Percentiles rank a stretch among this genome's conserved stretches.
Conservation (phyloP, 1,140 invertebrate species). For the Centruroides sculpturatus region DNA sequence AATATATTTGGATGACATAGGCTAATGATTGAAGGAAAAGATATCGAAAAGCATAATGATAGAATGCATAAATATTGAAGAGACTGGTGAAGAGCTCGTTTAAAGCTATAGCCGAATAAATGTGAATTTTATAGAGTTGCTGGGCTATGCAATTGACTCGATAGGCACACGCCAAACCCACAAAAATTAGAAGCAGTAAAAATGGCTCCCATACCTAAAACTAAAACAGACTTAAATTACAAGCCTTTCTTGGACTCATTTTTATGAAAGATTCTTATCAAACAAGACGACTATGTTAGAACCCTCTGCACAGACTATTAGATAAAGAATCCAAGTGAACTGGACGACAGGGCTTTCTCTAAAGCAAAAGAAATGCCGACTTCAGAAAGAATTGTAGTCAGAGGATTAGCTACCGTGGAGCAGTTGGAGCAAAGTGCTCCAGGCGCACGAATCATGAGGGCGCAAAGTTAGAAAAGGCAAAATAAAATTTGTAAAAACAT, state of each 20-base stretch:
- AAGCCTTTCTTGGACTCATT: constrained; percentile 20
- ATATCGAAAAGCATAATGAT: neutral
- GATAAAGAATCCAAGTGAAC: neutral
- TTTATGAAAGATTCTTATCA: constrained; percentile 10
- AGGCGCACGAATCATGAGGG: no score
- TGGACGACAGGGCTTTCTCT: no score
- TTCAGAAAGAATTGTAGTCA: no score
- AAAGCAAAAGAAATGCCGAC: no score
- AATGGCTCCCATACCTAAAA: constrained; percentile 17
- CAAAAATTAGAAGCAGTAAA: constrained; percentile 21
- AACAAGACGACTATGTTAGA: neutral
- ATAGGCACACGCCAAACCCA: constrained; percentile 18
- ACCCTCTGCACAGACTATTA: neutral
- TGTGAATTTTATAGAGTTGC: neutral
- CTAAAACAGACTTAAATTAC: constrained; percentile 20
- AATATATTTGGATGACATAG: no score
- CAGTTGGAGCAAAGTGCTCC: no score
- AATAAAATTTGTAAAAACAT: no score
- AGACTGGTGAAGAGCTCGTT: neutral
- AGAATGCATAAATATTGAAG: neutral
- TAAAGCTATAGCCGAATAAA: neutral
- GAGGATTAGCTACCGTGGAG: no score
- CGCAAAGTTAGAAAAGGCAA: no score
- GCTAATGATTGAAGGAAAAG: no score
- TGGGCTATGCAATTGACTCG: constrained; percentile 25